Evolutionary conservation across 2,113 vertebrate genomes (phyloP).

Genomic region (Setophaga petechia): DNA sequence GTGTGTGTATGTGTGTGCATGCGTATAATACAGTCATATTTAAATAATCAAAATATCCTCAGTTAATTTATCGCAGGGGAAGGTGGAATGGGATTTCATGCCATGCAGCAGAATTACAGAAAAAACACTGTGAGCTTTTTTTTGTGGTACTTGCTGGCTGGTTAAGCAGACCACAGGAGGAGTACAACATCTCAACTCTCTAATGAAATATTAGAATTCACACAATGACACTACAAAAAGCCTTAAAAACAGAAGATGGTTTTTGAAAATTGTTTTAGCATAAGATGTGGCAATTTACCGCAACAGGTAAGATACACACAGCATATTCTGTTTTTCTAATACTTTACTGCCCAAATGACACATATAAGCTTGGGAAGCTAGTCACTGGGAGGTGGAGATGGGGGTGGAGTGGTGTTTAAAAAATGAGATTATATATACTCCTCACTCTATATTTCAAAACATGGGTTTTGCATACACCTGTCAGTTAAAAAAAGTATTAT

Average conservation of each 20-base stretch:
- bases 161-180: not conserved
- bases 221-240: not conserved
- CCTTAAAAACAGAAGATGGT: not conserved
- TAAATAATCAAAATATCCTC: not conserved
- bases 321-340: not conserved
- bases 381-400: not conserved
- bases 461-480: not conserved
- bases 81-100: not conserved
- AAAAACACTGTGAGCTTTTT: not conserved
- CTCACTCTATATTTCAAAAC: not conserved
- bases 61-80: not conserved
- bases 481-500: not conserved
- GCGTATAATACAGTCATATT: rapidly evolving
- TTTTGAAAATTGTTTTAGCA: not conserved
- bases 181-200: not conserved
- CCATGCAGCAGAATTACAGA: not conserved
- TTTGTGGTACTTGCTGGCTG: not conserved
- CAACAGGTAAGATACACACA: not conserved
- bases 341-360: not conserved
- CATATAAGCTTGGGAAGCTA: not conserved
- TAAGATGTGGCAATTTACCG: not conserved
- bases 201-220: not conserved
- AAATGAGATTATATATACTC: not conserved
- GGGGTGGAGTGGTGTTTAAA: not conserved
- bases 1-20: rapidly evolving